Conservation (phyloP, 2,888 invertebrate genomes). For the Drosophila picticornis region DNA sequence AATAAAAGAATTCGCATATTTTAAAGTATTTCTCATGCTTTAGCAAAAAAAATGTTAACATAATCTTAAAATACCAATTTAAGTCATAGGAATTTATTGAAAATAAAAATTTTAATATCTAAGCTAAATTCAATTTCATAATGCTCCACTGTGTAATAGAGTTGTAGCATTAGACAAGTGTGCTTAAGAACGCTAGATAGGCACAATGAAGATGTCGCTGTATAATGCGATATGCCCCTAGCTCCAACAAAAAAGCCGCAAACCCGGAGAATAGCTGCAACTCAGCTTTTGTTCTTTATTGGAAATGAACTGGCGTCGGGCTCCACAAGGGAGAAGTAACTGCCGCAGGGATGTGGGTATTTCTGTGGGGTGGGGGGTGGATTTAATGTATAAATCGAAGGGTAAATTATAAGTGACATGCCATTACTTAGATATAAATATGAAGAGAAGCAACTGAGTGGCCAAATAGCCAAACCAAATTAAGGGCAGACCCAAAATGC, state of each 20-base stretch:
- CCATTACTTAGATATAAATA: slow-evolving; percentile 68
- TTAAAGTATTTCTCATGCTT: neutral
- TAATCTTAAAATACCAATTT: neutral
- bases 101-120: neutral
- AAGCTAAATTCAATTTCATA: slow-evolving; percentile 5
- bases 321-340: slow-evolving; percentile 12
- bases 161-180: slow-evolving; percentile 36
- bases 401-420: slow-evolving; percentile 78
- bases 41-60: neutral
- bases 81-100: neutral
- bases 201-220: slow-evolving; percentile 55
- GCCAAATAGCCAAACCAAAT: slow-evolving; percentile 41
- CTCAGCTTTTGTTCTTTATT: slow-evolving; percentile 55
- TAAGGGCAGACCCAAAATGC: slow-evolving; percentile 36
- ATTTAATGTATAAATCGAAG: slow-evolving; percentile 66
- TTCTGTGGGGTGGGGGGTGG: neutral
- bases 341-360: neutral
- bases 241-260: neutral
- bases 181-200: slow-evolving; percentile 55
- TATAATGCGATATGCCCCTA: slow-evolving; percentile 12
- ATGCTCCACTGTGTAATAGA: slow-evolving; percentile 31
- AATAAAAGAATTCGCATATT: neutral
- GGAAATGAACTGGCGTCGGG: slow-evolving; percentile 49
- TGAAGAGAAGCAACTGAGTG: slow-evolving; percentile 18
- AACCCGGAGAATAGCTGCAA: neutral